phyloP scores from a whole-genome alignment of 1,140 invertebrate genomes.

The Scaptomyza pallida region DNA sequence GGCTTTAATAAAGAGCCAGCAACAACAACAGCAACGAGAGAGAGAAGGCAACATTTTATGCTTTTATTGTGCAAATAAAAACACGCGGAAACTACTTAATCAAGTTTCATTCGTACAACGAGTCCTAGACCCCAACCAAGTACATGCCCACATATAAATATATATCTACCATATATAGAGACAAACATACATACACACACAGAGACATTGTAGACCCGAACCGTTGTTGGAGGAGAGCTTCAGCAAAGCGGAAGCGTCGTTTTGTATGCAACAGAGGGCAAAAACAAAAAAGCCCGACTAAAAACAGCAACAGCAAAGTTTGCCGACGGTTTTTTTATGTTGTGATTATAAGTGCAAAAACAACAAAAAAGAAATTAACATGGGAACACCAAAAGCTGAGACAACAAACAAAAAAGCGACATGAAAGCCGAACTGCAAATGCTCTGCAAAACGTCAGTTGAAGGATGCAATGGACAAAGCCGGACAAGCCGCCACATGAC shows the following conservation, averaged over 20 bases:
- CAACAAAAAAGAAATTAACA: constrained; percentile 32
- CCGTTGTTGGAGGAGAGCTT: too few relatives aligned
- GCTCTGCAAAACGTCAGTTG: constrained; percentile 9
- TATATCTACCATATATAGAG: constrained; percentile 7
- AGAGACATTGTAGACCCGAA: constrained; percentile 4
- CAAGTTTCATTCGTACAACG: constrained; percentile 61
- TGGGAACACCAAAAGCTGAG: constrained; percentile 65
- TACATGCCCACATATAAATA: constrained; percentile 9
- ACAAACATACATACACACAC: constrained; percentile 4
- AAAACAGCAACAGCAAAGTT: constrained; percentile 59
- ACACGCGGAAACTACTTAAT: constrained; percentile 79
- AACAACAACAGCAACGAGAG: constrained; percentile 8
- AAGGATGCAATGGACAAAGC: too few relatives aligned
- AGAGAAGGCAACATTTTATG: constrained; percentile 53
- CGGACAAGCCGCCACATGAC: too few relatives aligned
- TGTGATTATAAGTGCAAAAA: constrained; percentile 36
- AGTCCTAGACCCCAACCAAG: constrained; percentile 1
- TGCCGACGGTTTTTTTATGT: constrained; percentile 38
- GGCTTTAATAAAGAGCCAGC: constrained; percentile 51
- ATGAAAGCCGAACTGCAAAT: constrained; percentile 15
- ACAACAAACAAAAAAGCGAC: constrained; percentile 52
- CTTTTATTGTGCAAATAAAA: constrained; percentile 81
- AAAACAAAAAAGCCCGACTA: constrained; percentile 40
- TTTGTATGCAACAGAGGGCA: constrained; percentile 56
- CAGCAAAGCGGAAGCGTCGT: constrained; percentile 47